Percentiles rank a stretch among this genome's conserved stretches.
phyloP scores from a whole-genome alignment of 2,113 vertebrate genomes.

The Calidris pugnax region DNA sequence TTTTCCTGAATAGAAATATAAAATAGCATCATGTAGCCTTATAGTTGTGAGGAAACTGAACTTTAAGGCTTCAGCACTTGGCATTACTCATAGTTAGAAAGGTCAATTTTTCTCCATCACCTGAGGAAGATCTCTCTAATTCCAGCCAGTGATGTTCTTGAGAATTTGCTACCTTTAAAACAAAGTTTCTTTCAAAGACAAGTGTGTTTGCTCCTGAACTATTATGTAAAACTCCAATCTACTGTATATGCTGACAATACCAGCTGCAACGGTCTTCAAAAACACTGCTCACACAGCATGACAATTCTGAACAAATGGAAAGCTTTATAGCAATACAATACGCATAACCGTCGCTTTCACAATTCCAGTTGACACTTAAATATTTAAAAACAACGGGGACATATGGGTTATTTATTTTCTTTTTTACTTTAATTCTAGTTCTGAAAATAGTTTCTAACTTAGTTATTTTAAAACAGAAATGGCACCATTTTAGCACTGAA shows the following conservation, averaged over 20 bases:
- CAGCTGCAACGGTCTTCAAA: conserved; percentile 29
- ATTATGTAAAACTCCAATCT: neutral
- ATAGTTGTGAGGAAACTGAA: neutral
- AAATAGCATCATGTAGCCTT: neutral
- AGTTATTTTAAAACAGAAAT: conserved; percentile 73
- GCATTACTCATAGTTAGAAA: neutral
- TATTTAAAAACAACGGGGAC: conserved; percentile 76
- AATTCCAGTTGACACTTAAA: conserved; percentile 72
- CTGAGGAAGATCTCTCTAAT: neutral
- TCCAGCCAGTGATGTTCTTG: neutral
- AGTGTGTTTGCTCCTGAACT: neutral
- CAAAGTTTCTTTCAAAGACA: neutral
- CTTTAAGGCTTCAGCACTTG: neutral
- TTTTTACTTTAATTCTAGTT: conserved; percentile 77
- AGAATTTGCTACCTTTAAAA: neutral
- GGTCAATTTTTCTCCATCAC: neutral
- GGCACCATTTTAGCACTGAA: conserved; percentile 59
- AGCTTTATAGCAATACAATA: conserved; percentile 31
- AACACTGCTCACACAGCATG: conserved; percentile 8
- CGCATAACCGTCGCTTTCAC: conserved; percentile 23
- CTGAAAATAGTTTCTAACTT: conserved; percentile 64
- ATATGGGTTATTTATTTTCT: conserved; percentile 76
- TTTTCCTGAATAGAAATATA: neutral
- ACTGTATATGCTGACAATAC: neutral
- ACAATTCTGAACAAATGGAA: conserved; percentile 27